These are phyloP conservation scores for Crenuchus spilurus DNA, from an alignment of 2,797 vertebrate genomes.

Conservation along the genomic window DNA sequence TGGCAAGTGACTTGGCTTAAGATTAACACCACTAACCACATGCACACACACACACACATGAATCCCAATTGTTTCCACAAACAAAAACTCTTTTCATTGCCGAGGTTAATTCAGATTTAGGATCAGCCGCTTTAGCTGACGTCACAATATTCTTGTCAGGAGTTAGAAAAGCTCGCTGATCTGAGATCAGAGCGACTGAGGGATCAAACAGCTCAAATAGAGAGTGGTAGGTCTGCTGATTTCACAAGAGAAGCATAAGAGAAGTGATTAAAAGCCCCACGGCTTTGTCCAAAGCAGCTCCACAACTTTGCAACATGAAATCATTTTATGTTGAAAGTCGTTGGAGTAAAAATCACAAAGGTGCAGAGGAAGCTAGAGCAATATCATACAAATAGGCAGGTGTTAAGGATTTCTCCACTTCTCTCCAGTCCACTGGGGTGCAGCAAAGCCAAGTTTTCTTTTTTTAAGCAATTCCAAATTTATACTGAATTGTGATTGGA, in stretches of 20 bases:
- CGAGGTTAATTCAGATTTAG: constrained; percentile 52
- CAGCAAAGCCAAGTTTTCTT: constrained; percentile 18
- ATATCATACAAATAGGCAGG: constrained; percentile 59
- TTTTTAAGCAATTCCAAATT: no score
- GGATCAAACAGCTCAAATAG: constrained; percentile 46
- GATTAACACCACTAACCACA: constrained; percentile 40
- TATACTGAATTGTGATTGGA: no score
- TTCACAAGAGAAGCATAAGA: constrained; percentile 14
- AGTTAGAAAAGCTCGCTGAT: constrained; percentile 37
- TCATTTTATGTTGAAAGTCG: background rate
- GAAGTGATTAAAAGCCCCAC: constrained; percentile 29
- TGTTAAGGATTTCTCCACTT: constrained; percentile 63
- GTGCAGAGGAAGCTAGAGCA: constrained; percentile 56
- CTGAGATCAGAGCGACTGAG: constrained; percentile 41
- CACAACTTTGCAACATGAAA: constrained; percentile 19
- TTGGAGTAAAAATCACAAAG: constrained; percentile 2
- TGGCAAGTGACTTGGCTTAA: constrained; percentile 57
- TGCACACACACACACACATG: constrained; percentile 25
- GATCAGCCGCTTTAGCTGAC: constrained; percentile 50
- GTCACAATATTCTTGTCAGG: constrained; percentile 37
- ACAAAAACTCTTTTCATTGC: constrained; percentile 55
- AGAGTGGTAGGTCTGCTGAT: constrained; percentile 30
- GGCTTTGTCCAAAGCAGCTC: constrained; percentile 34
- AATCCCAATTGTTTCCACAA: constrained; percentile 39
- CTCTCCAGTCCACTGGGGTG: constrained; percentile 47